These are phyloP conservation scores for Tyto alba DNA, from an alignment of 2,113 vertebrate species.

Conservation along the genomic window DNA sequence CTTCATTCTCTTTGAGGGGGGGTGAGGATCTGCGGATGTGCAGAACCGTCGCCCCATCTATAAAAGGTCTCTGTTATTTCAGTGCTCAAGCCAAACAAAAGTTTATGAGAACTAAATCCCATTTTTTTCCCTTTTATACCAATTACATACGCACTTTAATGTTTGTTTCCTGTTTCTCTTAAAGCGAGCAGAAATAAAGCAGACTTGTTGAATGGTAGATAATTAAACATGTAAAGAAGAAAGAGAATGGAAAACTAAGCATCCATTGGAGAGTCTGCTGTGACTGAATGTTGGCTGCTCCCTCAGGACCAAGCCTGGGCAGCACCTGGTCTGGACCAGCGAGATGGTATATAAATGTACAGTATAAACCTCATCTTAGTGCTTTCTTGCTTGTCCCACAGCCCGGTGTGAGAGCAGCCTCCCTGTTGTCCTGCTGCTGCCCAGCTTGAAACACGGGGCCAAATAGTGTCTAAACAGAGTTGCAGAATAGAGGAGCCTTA, in stretches of 20 bases:
- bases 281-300: background rate
- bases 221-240: conserved; percentile 21
- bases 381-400: background rate
- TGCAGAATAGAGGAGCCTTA: background rate
- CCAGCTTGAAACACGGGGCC: background rate
- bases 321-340: background rate
- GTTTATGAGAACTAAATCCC: background rate
- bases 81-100: background rate
- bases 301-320: background rate
- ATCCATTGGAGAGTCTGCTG: background rate
- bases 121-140: background rate
- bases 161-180: background rate
- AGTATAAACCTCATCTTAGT: background rate
- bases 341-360: background rate
- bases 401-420: background rate
- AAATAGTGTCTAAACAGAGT: background rate
- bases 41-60: rapidly evolving
- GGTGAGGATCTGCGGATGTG: background rate
- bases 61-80: background rate
- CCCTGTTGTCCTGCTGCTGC: background rate
- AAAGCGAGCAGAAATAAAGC: conserved; percentile 35
- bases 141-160: background rate
- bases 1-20: background rate
- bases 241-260: conserved; percentile 4
- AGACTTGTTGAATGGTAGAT: background rate